phyloP scores from a whole-genome alignment of 1,140 invertebrate genomes.

The Lasioglossum baleicum region DNA sequence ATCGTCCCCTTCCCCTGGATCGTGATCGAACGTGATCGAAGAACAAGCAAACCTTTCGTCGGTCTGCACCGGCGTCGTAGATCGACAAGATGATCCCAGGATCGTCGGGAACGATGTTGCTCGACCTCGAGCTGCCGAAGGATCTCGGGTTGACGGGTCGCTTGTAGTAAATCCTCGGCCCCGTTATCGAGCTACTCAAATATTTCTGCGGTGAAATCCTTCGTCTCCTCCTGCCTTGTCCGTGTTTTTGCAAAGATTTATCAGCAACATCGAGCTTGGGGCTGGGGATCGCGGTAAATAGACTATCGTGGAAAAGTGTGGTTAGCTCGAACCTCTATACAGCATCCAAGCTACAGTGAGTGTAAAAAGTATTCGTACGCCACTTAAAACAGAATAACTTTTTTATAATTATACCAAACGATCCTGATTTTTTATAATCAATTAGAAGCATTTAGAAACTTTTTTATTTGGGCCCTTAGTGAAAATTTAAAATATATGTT shows the following conservation, averaged over 20 bases:
- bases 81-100: constrained; percentile 29
- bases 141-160: constrained; percentile 17
- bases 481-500: no score
- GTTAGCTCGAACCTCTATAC: neutral
- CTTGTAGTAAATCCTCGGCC: constrained; percentile 40
- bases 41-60: neutral
- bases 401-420: no score
- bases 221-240: no score
- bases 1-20: neutral
- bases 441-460: no score
- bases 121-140: neutral
- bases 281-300: constrained; percentile 1
- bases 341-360: neutral
- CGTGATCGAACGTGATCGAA: neutral
- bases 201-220: constrained; percentile 32
- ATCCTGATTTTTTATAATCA: no score
- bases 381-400: no score
- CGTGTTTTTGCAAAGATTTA: constrained; percentile 23
- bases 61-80: neutral
- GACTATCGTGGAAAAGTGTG: neutral
- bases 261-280: constrained; percentile 7
- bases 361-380: no score
- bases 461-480: no score
- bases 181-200: constrained; percentile 41
- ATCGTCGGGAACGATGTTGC: constrained; percentile 1